These are phyloP conservation scores for Semaprochilodus insignis DNA, from an alignment of 2,797 vertebrate species.

Conservation along the genomic window DNA sequence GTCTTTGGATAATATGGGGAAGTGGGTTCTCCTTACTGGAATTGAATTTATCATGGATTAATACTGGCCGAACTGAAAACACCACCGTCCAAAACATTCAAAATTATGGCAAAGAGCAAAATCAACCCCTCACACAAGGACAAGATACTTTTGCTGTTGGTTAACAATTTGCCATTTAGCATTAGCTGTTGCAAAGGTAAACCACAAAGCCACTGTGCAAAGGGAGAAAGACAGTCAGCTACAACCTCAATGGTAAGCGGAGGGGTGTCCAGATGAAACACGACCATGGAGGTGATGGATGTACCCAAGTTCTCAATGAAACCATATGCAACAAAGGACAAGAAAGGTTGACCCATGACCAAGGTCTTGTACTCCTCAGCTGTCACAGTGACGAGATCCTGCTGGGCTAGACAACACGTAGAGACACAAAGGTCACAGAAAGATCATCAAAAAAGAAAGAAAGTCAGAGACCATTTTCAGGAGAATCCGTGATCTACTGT, in stretches of 20 bases:
- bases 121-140: not conserved
- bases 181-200: not conserved
- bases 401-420: constrained; percentile 44
- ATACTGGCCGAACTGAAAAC: not conserved
- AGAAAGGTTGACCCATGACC: constrained; percentile 51
- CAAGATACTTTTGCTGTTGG: not conserved
- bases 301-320: constrained; percentile 22
- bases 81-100: not conserved
- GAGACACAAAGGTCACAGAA: not conserved
- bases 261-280: constrained; percentile 73
- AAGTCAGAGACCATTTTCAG: too few relatives aligned
- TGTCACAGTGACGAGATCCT: constrained; percentile 11
- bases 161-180: not conserved
- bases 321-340: constrained; percentile 56
- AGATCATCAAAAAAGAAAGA: not conserved
- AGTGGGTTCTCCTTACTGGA: not conserved
- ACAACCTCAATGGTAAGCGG: constrained; percentile 80
- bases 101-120: too few relatives aligned
- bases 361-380: constrained; percentile 61
- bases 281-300: constrained; percentile 74
- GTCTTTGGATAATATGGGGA: not conserved
- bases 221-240: not conserved
- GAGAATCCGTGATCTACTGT: too few relatives aligned
- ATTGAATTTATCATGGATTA: not conserved
- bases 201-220: not conserved